phyloP scores from a whole-genome alignment of 2,888 invertebrate genomes.

The Eucriotettix oculatus region DNA sequence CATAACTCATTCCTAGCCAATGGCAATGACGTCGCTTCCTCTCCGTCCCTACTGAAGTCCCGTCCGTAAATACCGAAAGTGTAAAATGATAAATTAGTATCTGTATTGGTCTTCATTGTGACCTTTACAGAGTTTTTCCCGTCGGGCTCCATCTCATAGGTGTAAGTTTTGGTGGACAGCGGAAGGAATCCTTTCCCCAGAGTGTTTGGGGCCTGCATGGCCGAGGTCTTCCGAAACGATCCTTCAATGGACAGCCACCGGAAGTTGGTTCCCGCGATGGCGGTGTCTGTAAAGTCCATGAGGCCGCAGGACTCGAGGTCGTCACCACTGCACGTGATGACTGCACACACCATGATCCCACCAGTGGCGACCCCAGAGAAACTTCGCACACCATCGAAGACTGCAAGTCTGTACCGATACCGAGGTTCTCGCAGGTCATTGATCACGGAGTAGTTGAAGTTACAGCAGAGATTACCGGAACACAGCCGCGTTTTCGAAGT shows the following conservation, averaged over 20 bases:
- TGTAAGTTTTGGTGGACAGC: background rate
- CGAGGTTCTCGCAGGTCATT: background rate
- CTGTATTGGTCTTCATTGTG: background rate
- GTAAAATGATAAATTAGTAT: background rate
- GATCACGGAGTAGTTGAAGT: background rate
- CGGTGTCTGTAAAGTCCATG: background rate
- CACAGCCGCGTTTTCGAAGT: background rate
- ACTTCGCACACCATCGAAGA: constrained; percentile 34
- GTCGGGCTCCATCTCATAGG: background rate
- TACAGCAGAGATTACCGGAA: background rate
- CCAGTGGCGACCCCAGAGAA: constrained; percentile 21
- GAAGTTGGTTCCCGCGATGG: background rate
- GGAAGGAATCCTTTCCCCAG: background rate
- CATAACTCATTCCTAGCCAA: no score
- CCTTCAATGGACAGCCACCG: background rate
- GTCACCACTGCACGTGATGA: background rate
- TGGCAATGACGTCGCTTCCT: background rate
- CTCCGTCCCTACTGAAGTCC: background rate
- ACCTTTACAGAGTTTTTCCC: background rate
- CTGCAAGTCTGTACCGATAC: constrained; percentile 33
- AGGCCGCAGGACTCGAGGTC: background rate
- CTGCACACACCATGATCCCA: constrained; percentile 13
- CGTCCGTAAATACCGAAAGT: background rate
- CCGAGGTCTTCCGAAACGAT: background rate
- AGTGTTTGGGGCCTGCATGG: background rate